Evolutionary conservation across 2,797 vertebrate species (phyloP).

Genomic region (Coluber constrictor): DNA sequence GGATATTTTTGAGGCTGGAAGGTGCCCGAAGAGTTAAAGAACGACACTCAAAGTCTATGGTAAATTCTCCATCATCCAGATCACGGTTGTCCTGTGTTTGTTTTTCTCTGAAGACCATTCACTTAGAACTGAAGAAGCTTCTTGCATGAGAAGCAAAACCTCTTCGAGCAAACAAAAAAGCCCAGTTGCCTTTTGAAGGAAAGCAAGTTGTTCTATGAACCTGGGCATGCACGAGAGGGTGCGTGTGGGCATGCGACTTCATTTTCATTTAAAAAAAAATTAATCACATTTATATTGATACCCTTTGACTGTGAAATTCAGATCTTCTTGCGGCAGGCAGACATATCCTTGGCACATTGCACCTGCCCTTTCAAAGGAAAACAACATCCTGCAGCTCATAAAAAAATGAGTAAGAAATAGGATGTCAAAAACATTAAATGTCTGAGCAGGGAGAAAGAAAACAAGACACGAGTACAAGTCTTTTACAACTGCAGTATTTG

Average conservation of each 20-base stretch:
- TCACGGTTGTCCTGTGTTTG: too few relatives aligned
- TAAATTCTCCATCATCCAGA: too few relatives aligned
- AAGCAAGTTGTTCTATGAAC: neutral
- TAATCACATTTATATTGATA: neutral
- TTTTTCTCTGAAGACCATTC: too few relatives aligned
- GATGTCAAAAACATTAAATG: neutral
- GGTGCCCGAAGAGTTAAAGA: neutral
- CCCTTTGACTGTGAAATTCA: neutral
- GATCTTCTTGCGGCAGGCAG: neutral
- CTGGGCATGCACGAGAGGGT: rapidly evolving
- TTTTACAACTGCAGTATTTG: neutral
- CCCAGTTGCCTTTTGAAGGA: too few relatives aligned
- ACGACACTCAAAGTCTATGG: neutral
- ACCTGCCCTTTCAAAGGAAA: neutral
- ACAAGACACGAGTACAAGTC: neutral
- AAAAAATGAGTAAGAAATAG: neutral
- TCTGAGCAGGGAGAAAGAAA: neutral
- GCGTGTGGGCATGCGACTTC: neutral
- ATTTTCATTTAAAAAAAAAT: too few relatives aligned
- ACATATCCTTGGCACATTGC: neutral
- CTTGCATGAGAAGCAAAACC: too few relatives aligned
- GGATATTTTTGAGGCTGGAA: rapidly evolving
- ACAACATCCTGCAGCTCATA: neutral
- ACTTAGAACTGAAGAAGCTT: too few relatives aligned
- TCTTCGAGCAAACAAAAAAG: too few relatives aligned